These are phyloP conservation scores for Proteles cristata DNA, from an alignment of 2,113 vertebrate species.

Conservation along the genomic window DNA sequence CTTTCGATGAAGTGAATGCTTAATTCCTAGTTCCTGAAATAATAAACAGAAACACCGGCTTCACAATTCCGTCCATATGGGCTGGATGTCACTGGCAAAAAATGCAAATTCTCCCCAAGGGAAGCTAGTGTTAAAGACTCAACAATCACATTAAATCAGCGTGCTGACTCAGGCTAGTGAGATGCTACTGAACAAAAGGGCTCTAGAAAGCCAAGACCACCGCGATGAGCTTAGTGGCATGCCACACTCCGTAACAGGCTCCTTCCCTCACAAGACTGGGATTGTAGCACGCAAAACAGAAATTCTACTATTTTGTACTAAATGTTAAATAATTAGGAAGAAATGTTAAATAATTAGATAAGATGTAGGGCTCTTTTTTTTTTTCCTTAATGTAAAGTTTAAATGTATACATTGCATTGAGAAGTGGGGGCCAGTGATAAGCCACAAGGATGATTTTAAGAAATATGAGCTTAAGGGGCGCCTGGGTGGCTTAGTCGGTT, in stretches of 20 bases:
- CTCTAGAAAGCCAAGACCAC: background rate
- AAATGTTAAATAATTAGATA: background rate
- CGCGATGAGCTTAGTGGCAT: background rate
- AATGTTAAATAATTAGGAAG: background rate
- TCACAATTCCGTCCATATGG: background rate
- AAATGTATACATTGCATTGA: background rate
- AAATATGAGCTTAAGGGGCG: background rate
- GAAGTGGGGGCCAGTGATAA: background rate
- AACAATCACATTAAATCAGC: background rate
- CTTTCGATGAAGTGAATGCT: slow-evolving; percentile 95
- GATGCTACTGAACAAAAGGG: background rate
- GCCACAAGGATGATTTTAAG: too few relatives aligned
- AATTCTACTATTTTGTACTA: background rate
- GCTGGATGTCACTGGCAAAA: background rate
- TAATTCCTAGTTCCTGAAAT: slow-evolving; percentile 96
- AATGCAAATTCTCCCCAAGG: background rate
- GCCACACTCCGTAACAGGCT: background rate
- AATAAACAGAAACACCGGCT: slow-evolving; percentile 1
- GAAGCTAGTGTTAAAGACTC: background rate
- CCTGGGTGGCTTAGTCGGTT: too few relatives aligned
- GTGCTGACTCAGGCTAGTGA: background rate
- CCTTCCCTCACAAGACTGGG: background rate
- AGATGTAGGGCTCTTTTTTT: background rate
- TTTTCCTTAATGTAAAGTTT: background rate
- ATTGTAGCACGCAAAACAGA: background rate